Evolutionary conservation across 2,888 invertebrate genomes (phyloP), one percentile per base, ranked within the genome.

Genomic region (Torymus tubicola): DNA sequence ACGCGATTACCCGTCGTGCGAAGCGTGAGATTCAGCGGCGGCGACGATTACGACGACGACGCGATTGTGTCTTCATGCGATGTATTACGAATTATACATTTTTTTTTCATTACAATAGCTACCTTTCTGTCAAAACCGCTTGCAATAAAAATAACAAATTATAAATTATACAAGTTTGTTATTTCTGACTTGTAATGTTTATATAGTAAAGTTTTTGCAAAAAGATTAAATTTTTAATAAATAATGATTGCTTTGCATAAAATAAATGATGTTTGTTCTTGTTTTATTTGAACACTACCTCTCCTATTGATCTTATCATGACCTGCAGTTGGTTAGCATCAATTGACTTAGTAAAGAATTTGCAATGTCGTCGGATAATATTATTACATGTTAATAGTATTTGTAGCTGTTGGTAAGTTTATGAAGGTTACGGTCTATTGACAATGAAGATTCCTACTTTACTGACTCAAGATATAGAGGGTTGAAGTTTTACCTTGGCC

Each of bases 101-200:
- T 42, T 42, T 42, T 42, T 42, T 42, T 82, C 87, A 88, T 88
- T 89, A 90, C 86, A 86, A 88, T 88, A 89, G 89, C 88, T 89
- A 89, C 88, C 85, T 88, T 67, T 90, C 72, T 88, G 86, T 89
- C 87, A 87, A 89, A 87, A 88, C 88, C 88, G 90, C 90, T 90
- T 90, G 87, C 88, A 90, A 89, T 89, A 90, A 89, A 82, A 80
- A 24, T 77, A 80, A 88, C 87, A 88, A 84, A 86, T 88, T 88
- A 86, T 85, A 89, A 89, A 88, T 86, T 85, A 71, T 63, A 64
- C 65, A 74, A 74, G 61, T 76, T 82, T 76, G 42, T 81, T 76
- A 75, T 72, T 75, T 64, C 53, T 31, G 78, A 72, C 78, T 78
- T 81, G 78, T 78, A 81, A 78, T 76, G 72, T 72, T 79, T 72